phyloP scores from a whole-genome alignment of 2,888 invertebrate genomes.

The Pyralis farinalis region DNA sequence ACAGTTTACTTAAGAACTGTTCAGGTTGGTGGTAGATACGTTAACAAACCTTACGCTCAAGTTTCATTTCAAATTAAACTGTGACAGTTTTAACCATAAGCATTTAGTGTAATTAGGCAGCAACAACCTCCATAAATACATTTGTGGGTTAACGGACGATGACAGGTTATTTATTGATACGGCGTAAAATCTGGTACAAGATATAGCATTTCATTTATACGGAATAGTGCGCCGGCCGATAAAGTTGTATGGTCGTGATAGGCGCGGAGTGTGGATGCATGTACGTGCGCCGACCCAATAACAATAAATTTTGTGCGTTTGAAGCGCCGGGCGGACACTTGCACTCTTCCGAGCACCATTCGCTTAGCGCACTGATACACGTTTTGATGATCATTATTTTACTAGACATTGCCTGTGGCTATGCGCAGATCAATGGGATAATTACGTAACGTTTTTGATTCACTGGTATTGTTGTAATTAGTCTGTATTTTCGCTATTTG shows the following conservation, averaged over 20 bases:
- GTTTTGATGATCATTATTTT: not conserved
- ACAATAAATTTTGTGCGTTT: conserved; percentile 77
- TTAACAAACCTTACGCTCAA: no score
- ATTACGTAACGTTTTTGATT: no score
- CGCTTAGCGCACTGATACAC: not conserved
- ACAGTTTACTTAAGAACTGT: no score
- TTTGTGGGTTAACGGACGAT: conserved; percentile 6
- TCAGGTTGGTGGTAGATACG: no score
- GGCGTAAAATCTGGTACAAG: conserved; percentile 41
- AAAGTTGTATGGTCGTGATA: conserved; percentile 76
- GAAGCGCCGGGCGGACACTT: conserved; percentile 57
- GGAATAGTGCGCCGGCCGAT: conserved; percentile 57
- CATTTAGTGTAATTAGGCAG: conserved; percentile 6
- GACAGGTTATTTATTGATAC: conserved; percentile 26
- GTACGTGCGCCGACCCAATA: conserved; percentile 75
- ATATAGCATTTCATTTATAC: conserved; percentile 45
- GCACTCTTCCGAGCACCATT: conserved; percentile 15
- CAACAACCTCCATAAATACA: conserved; percentile 4
- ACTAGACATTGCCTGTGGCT: no score
- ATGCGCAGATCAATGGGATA: no score
- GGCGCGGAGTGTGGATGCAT: conserved; percentile 78
- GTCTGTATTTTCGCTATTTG: no score
- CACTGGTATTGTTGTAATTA: no score
- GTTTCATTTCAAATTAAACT: not conserved
- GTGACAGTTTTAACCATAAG: not conserved